Conservation (phyloP, 2,797 vertebrate genomes). For the Protosalanx chinensis region DNA sequence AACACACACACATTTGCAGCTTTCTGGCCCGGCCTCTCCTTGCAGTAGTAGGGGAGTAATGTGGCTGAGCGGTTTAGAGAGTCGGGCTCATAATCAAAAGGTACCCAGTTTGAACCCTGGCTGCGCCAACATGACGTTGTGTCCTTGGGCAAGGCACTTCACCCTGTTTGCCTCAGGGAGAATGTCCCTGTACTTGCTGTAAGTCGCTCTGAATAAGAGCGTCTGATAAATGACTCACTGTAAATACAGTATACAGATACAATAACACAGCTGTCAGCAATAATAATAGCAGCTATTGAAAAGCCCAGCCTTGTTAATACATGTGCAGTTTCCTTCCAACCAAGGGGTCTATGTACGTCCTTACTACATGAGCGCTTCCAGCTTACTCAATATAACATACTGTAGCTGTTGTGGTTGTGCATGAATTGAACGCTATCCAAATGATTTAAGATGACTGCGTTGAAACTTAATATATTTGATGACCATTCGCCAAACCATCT, state of each 20-base stretch:
- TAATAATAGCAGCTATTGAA: conserved; percentile 44
- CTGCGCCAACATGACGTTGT: no score
- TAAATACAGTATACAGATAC: conserved; percentile 38
- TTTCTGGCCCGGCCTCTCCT: neutral
- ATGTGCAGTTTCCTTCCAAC: conserved; percentile 36
- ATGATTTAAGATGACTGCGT: conserved; percentile 31
- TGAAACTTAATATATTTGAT: conserved; percentile 41
- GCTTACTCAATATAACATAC: conserved; percentile 65
- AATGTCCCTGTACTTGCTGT: no score
- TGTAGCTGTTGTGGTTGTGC: conserved; percentile 36
- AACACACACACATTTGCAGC: no score
- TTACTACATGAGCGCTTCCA: conserved; percentile 65
- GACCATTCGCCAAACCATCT: conserved; percentile 11
- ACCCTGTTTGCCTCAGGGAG: no score
- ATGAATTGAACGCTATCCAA: conserved; percentile 49
- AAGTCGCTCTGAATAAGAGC: no score
- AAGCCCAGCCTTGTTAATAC: neutral
- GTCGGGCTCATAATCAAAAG: no score
- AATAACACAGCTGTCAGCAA: conserved; percentile 52
- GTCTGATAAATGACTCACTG: no score
- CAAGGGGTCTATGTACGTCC: conserved; percentile 53
- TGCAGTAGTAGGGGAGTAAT: neutral
- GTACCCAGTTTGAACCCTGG: no score
- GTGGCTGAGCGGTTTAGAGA: no score
- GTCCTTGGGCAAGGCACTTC: no score